These are phyloP conservation scores for Selene dorsalis DNA, from an alignment of 2,797 vertebrate species.

Conservation along the genomic window DNA sequence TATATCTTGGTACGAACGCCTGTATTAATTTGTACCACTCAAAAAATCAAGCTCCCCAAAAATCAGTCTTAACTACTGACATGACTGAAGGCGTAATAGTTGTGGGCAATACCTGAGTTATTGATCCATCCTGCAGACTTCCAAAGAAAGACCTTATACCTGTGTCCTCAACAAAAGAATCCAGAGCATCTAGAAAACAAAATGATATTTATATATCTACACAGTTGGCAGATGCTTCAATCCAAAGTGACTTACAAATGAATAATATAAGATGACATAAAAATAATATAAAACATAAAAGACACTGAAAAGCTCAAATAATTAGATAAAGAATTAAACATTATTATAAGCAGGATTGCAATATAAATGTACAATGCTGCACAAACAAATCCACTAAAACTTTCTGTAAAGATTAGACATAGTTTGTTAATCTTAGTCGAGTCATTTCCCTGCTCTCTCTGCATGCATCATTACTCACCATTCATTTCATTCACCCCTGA, in stretches of 20 bases:
- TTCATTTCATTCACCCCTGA: slow-evolving; percentile 89
- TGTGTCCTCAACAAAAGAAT: slow-evolving; percentile 73
- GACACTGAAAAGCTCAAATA: neutral
- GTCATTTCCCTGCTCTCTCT: neutral
- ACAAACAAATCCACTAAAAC: neutral
- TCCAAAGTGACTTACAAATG: neutral
- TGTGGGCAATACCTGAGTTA: slow-evolving; percentile 71
- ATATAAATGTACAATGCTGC: neutral
- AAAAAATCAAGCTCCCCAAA: neutral
- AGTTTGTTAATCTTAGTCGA: neutral
- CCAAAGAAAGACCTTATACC: slow-evolving; percentile 63
- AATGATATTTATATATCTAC: neutral
- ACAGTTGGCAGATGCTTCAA: neutral
- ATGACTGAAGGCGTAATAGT: neutral
- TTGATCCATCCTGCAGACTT: slow-evolving; percentile 67
- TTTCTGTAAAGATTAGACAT: neutral
- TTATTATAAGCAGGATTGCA: neutral
- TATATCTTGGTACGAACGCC: neutral
- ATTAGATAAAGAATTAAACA: neutral
- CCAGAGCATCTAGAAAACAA: slow-evolving; percentile 78
- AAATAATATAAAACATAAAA: neutral
- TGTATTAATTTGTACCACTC: neutral
- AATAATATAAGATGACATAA: neutral
- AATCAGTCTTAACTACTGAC: too few species aligned
- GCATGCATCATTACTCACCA: slow-evolving; percentile 80